Conservation (phyloP, 2,797 vertebrate genomes). For the Babyrousa celebensis region DNA sequence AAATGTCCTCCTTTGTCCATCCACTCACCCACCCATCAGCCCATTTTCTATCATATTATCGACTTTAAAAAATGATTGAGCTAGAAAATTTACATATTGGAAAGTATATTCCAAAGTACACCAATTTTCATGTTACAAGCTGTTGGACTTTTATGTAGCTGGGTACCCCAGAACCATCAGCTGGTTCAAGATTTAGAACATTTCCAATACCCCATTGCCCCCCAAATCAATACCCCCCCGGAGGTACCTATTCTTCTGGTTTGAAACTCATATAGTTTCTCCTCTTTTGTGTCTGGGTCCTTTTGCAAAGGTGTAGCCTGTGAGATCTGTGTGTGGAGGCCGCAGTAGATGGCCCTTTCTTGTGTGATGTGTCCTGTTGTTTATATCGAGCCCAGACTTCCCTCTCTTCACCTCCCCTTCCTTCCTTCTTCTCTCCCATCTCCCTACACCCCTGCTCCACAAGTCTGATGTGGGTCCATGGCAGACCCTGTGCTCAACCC, state of each 20-base stretch:
- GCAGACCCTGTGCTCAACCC: background rate
- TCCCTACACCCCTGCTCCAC: rapidly evolving
- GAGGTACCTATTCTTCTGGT: background rate
- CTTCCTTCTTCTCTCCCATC: no score
- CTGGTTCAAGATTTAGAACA: background rate
- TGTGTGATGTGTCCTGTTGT: background rate
- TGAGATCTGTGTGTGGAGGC: rapidly evolving
- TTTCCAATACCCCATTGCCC: rapidly evolving
- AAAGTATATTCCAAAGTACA: rapidly evolving
- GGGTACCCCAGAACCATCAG: rapidly evolving
- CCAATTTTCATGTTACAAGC: background rate
- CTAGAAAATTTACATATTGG: background rate
- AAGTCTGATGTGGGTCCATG: rapidly evolving
- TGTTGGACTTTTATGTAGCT: rapidly evolving
- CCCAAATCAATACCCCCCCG: rapidly evolving
- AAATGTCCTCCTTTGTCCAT: background rate
- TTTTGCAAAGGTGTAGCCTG: rapidly evolving
- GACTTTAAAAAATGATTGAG: background rate
- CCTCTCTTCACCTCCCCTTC: background rate
- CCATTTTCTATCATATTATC: background rate
- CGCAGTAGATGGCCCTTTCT: rapidly evolving
- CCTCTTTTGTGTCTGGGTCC: background rate
- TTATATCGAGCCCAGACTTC: rapidly evolving
- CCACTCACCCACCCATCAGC: background rate
- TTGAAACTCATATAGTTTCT: rapidly evolving